phyloP scores from a whole-genome alignment of 2,113 vertebrate genomes.

The Ciconia stormi region DNA sequence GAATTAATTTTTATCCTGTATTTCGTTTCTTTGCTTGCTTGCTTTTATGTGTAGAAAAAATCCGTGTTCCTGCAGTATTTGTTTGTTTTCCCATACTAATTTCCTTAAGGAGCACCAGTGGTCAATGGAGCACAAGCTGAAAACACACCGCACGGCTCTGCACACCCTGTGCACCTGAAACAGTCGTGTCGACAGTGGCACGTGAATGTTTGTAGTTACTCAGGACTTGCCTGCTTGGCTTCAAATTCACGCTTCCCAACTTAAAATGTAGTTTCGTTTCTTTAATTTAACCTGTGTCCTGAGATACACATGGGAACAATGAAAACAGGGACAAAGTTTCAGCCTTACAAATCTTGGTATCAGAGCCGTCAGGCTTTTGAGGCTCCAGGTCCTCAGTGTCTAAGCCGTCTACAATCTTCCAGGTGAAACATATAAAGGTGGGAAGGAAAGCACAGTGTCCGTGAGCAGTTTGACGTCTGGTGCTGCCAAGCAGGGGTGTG shows the following conservation, averaged over 20 bases:
- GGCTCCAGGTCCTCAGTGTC: neutral
- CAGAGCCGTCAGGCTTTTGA: neutral
- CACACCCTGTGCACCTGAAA: neutral
- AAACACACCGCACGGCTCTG: neutral
- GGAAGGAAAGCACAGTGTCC: accelerated
- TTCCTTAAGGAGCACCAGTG: neutral
- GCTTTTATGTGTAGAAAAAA: neutral
- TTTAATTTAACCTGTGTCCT: neutral
- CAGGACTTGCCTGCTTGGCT: neutral
- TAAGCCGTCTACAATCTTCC: neutral
- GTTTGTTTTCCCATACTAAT: neutral
- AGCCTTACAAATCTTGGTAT: neutral
- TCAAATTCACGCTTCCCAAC: neutral
- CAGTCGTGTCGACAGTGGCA: neutral
- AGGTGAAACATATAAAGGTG: neutral
- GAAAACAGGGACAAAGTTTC: neutral
- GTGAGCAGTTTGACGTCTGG: accelerated
- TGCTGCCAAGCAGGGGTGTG: neutral
- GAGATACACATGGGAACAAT: neutral
- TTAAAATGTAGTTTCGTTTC: neutral
- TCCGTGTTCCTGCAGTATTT: neutral
- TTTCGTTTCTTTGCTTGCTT: neutral
- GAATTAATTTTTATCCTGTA: neutral
- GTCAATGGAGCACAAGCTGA: neutral
- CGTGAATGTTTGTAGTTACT: neutral